These are phyloP conservation scores for Zoroaster sp. DNA, from an alignment of 53 echinoderm and acorn worm genomes.

Conservation along the genomic window DNA sequence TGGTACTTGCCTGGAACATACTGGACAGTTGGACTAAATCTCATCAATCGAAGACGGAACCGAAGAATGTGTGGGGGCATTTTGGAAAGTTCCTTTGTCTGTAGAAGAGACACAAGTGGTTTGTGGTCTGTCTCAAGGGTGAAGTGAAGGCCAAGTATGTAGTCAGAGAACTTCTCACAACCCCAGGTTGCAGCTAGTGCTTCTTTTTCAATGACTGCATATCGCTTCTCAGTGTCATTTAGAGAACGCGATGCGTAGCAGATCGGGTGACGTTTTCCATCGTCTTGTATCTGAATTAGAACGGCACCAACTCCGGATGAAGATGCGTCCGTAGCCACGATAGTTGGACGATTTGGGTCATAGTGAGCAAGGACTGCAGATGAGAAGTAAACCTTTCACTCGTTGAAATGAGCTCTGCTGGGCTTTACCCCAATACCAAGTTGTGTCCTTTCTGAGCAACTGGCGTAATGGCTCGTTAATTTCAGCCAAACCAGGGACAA, in stretches of 20 bases:
- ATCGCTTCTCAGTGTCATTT: conserved; percentile 16
- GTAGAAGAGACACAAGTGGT: conserved; percentile 42
- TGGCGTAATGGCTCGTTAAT: conserved; percentile 44
- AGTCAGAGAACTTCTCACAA: conserved; percentile 52
- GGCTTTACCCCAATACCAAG: conserved; percentile 51
- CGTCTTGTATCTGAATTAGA: conserved; percentile 30
- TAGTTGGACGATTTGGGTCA: conserved; percentile 35
- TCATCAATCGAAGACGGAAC: conserved; percentile 63
- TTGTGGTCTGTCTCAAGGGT: conserved; percentile 67
- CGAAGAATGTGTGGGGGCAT: conserved; percentile 54
- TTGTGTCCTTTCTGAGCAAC: conserved; percentile 50
- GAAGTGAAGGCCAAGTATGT: conserved; percentile 51
- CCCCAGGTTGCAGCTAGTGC: conserved; percentile 48
- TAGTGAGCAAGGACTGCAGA: conserved; percentile 36
- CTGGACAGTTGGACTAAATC: conserved; percentile 22
- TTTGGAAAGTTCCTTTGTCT: conserved; percentile 30
- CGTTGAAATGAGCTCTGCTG: conserved; percentile 41
- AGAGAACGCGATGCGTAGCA: conserved; percentile 66
- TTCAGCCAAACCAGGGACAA: conserved; percentile 40
- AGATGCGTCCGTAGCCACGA: conserved; percentile 62
- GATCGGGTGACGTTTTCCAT: conserved; percentile 55
- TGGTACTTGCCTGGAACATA: conserved; percentile 65
- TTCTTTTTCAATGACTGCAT: conserved; percentile 54
- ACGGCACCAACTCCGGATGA: conserved; percentile 55
- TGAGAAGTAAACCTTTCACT: conserved; percentile 39